Percentiles rank a stretch among this genome's conserved stretches.
These are phyloP conservation scores for Celastrina argiolus DNA, from an alignment of 2,888 invertebrate species.

Conservation along the genomic window DNA sequence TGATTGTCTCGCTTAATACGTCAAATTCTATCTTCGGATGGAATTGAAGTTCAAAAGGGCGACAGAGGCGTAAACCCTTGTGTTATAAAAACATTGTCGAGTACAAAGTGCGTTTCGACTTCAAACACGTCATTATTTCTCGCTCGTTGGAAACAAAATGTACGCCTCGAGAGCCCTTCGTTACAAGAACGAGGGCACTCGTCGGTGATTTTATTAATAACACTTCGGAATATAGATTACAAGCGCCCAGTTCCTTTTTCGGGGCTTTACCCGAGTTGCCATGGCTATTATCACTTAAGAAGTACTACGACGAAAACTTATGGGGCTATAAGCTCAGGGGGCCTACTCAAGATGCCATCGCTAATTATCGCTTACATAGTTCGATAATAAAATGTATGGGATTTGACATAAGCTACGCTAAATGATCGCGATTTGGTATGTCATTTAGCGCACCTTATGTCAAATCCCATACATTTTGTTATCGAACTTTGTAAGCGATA, in stretches of 20 bases:
- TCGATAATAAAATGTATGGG: too few species aligned
- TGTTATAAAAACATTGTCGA: conserved; percentile 11
- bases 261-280: too few species aligned
- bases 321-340: too few species aligned
- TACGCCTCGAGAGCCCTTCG: conserved; percentile 12
- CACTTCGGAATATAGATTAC: background rate
- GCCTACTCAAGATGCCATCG: too few species aligned
- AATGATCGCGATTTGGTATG: too few species aligned
- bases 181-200: conserved; percentile 7
- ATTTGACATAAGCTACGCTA: too few species aligned
- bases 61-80: background rate
- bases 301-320: too few species aligned
- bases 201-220: conserved; percentile 2
- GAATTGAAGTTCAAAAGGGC: background rate
- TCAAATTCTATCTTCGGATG: background rate
- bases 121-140: conserved; percentile 19
- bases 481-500: too few species aligned
- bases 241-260: background rate
- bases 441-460: too few species aligned
- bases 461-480: too few species aligned
- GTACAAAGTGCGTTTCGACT: background rate
- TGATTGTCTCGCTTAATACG: background rate
- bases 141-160: conserved; percentile 1
- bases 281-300: too few species aligned
- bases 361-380: too few species aligned